Evolutionary conservation across 2,888 invertebrate species (phyloP), one percentile per base, ranked within the genome.

Genomic region (Megalurothrips usitatus): DNA sequence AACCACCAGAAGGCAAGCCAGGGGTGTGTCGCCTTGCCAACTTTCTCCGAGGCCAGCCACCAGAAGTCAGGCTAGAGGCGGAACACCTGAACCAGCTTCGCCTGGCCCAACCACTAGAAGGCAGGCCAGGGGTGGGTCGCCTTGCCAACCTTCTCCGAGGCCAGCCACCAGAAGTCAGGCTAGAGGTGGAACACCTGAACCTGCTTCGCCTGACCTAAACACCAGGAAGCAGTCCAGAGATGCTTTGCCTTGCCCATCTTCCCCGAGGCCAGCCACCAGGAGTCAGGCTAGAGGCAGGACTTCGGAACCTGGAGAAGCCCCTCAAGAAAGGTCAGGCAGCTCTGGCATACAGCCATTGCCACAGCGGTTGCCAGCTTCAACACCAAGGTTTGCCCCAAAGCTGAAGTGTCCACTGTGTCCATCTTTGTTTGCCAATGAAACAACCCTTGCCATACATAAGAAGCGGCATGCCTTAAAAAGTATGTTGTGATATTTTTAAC

Each of bases 321-420:
- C 12, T 49, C 49, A 49, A 49, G 49, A 9, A 49, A 12, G 49
- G 49, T 12, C 63, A 63, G 11, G 6, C 63, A 6, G 14, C 14
- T 14, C 14, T 6, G 63, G 63, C 19, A 10, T 63, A 63, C 14
- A 63, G 63, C 63, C 63, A 14, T 19, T 63, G 6, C 63, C 63
- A 17, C 63, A 11, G 6, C 63, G 14, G 10, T 19, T 17, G 63
- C 19, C 63, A 17, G 19, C 19, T 17, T 10, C 63, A 17, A 19
- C 63, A 6, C 19, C 63, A 63, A 10, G 63, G 19, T 63, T 63
- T 19, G 14, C 11, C 6, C 6, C 63, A 11, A 63, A 63, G 19
- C 63, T 63, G 63, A 63, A 63, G 19, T 63, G 63, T 63, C 63
- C 63, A 14, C 6, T 63, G 63, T 63, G 63, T 63, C 63, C 63